phyloP scores from a whole-genome alignment of 2,888 invertebrate species.

The Linnaemya tessellans region DNA sequence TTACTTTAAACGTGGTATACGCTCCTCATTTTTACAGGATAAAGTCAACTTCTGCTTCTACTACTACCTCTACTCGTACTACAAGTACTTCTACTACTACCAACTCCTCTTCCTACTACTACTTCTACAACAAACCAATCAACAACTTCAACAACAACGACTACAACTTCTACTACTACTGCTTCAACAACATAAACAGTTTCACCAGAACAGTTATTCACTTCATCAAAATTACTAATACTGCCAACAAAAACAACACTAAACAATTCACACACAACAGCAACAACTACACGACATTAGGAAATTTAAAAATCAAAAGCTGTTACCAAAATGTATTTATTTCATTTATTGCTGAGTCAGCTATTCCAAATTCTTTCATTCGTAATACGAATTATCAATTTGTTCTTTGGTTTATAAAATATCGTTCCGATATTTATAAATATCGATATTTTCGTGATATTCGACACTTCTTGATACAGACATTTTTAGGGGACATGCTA shows the following conservation, averaged over 20 bases:
- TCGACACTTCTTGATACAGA: conserved; percentile 32
- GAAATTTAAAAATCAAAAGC: conserved; percentile 25
- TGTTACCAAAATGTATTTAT: conserved; percentile 1
- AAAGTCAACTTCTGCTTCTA: conserved; percentile 82
- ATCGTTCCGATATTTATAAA: not conserved
- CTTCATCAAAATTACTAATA: conserved; percentile 72
- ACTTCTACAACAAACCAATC: conserved; percentile 77
- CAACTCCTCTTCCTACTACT: conserved; percentile 81
- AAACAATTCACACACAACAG: conserved; percentile 57
- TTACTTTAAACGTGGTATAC: conserved; percentile 82
- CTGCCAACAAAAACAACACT: conserved; percentile 71
- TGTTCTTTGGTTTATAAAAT: conserved; percentile 23
- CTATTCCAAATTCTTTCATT: not conserved
- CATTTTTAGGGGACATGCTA: conserved; percentile 15
- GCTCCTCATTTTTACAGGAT: conserved; percentile 83
- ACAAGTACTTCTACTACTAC: conserved; percentile 80
- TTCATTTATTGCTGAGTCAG: conserved; percentile 3
- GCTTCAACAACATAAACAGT: conserved; percentile 69
- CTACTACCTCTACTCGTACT: conserved; percentile 80
- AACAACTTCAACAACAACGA: conserved; percentile 75
- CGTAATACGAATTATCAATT: not conserved
- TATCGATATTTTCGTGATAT: conserved; percentile 8
- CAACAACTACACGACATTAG: conserved; percentile 65
- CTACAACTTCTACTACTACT: conserved; percentile 65
- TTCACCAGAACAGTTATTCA: conserved; percentile 65